Percentiles rank a stretch among this genome's conserved stretches.
These are phyloP conservation scores for Cyphomyrus plagiostoma DNA, from an alignment of 2,113 vertebrate species.

Conservation along the genomic window DNA sequence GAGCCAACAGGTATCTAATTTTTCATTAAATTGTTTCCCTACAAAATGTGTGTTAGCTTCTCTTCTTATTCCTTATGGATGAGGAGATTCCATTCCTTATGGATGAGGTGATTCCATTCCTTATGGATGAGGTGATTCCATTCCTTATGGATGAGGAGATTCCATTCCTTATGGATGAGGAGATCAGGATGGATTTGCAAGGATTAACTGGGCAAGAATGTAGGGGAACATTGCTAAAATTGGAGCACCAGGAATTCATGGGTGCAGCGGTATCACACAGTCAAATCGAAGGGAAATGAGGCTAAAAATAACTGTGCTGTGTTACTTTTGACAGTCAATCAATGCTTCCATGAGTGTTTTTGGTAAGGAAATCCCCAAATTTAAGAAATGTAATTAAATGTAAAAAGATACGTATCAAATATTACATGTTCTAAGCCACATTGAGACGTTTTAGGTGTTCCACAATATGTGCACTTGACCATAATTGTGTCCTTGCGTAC, in stretches of 20 bases:
- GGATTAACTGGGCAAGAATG: not conserved
- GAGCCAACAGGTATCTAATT: not conserved
- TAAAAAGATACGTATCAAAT: not conserved
- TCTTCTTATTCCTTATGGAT: not conserved
- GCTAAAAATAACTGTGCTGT: not conserved
- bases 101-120: not conserved
- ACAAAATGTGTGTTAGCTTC: not conserved
- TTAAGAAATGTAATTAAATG: not conserved
- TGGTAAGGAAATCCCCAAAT: not conserved
- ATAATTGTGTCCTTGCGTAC: not conserved
- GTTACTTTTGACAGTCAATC: not conserved
- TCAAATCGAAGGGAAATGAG: not conserved
- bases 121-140: not conserved
- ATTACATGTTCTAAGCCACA: not conserved
- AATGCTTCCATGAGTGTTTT: not conserved
- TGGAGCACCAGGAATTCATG: not conserved
- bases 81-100: not conserved
- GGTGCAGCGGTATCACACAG: not conserved
- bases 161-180: not conserved
- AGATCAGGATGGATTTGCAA: not conserved
- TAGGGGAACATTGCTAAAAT: not conserved
- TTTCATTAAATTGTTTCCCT: not conserved
- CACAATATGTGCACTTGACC: not conserved
- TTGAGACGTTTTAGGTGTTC: not conserved
- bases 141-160: not conserved